Conservation (phyloP, 2,113 vertebrate species). For the Silurus meridionalis region DNA sequence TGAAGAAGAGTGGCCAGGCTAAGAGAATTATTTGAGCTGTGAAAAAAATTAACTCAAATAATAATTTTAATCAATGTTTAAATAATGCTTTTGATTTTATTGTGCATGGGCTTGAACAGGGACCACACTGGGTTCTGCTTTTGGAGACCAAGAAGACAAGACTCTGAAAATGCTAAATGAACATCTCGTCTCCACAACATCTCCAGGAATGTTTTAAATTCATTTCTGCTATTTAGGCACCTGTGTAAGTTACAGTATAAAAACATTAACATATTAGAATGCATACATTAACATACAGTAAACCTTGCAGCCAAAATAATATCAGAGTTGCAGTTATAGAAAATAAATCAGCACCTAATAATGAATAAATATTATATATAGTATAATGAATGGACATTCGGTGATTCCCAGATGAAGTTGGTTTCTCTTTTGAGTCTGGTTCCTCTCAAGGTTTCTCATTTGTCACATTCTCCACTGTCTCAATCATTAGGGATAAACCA, state of each 20-base stretch:
- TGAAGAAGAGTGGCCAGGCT: too few relatives aligned
- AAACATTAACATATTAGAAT: background rate
- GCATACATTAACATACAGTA: background rate
- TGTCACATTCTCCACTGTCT: too few relatives aligned
- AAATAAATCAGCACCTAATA: background rate
- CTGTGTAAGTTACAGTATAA: background rate
- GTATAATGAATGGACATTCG: too few relatives aligned
- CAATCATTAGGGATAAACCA: too few relatives aligned
- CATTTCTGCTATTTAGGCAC: background rate
- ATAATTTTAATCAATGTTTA: too few relatives aligned
- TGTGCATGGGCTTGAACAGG: background rate
- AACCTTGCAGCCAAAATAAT: background rate
- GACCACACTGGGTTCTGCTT: background rate
- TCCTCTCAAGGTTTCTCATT: too few relatives aligned
- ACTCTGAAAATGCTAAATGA: background rate
- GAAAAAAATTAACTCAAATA: too few relatives aligned
- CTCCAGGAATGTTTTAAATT: background rate
- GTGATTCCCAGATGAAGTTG: too few relatives aligned
- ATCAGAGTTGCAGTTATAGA: background rate
- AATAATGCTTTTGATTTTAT: too few relatives aligned
- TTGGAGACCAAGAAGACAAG: background rate
- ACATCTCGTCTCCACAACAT: background rate
- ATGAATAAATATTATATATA: too few relatives aligned
- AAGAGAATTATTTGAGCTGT: too few relatives aligned
- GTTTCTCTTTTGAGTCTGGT: too few relatives aligned